Evolutionary conservation across 30 jellyfish, hydroid and myxozoan species (phyloP).

Genomic region (Catostylus mosaicus): DNA sequence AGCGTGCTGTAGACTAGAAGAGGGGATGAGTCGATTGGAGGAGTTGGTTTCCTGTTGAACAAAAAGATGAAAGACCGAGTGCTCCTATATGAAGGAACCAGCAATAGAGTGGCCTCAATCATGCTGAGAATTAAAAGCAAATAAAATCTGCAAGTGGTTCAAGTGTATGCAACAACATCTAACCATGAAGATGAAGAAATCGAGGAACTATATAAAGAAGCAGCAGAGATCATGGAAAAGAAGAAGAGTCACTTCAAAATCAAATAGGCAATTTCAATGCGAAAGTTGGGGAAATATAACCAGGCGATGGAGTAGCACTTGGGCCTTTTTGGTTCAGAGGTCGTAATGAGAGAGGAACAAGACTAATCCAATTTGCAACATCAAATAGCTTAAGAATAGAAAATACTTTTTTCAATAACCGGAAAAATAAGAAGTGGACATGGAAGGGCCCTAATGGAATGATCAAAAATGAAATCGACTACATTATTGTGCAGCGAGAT

Average conservation of each 20-base stretch:
- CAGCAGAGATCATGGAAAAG: constrained; percentile 22
- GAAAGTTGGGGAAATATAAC: constrained; percentile 45
- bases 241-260: constrained; percentile 41
- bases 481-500: constrained; percentile 3
- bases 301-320: constrained; percentile 43
- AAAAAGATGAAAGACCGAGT: constrained; percentile 39
- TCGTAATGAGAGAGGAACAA: constrained; percentile 50
- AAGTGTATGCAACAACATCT: constrained; percentile 56
- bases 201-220: constrained; percentile 52
- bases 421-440: constrained; percentile 32
- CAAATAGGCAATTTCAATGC: constrained; percentile 39
- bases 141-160: constrained; percentile 46
- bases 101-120: constrained; percentile 44
- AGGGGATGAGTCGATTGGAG: constrained; percentile 38
- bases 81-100: constrained; percentile 20
- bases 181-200: constrained; percentile 65
- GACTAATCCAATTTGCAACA: constrained; percentile 35
- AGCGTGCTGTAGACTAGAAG: constrained; percentile 39
- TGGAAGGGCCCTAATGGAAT: constrained; percentile 34
- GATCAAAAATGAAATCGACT: constrained; percentile 27
- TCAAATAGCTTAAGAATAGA: constrained; percentile 23
- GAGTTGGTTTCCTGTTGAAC: constrained; percentile 42
- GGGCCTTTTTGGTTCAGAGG: constrained; percentile 44
- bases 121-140: constrained; percentile 41
- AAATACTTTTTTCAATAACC: constrained; percentile 7